Base-by-base conservation (phyloP, 2,888 invertebrate genomes). In the Augiades crinisus region DNA sequence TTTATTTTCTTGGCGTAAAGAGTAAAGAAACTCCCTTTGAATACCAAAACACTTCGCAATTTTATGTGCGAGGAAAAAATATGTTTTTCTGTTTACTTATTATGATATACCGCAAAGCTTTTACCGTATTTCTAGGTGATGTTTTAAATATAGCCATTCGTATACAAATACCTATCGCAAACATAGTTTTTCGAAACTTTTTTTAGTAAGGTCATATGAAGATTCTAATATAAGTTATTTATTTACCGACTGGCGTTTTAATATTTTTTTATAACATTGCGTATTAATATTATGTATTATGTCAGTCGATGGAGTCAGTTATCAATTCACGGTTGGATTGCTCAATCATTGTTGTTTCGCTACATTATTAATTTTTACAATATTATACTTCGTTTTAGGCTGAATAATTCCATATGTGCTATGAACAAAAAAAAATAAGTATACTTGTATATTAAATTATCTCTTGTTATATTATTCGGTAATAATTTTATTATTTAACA, bases 111-210 rank as follows among this genome's bases (percentile, higher is more conserved):
- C 27, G 46, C 27, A 10, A 37, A 47, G 47, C 47, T 47, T 47
- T 47, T 30, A 47, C 30, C 16, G 37, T 37, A 12, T 37, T 27
- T 37, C 17, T 27, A 8, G n/a, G 37, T 17, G 46, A 46, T 17
- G 27, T 55, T 61, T 62, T 61, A 59, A 59, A 56, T 56, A 59
- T 53, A 46, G 49, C 56, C 53, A 58, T 61, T 59, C n/a, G n/a
- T n/a, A n/a, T n/a, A n/a, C n/a, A n/a, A 53, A 46, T 46, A 46
- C 27, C 17, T 46, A 46, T 46, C 24, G 19, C 43, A 43, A 43
- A 31, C 13, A 16, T 31, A 31, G 8, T 37, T 19, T 12, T 22
- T 8, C 12, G 37, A 37, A 34, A 46, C 37, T 27, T 46, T 36
- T 34, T 27, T 27, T 27, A 10, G 3, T 17, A 12, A 27, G 19